phyloP scores from a whole-genome alignment of 2,113 vertebrate species.

The Phylloscopus whistleri region DNA sequence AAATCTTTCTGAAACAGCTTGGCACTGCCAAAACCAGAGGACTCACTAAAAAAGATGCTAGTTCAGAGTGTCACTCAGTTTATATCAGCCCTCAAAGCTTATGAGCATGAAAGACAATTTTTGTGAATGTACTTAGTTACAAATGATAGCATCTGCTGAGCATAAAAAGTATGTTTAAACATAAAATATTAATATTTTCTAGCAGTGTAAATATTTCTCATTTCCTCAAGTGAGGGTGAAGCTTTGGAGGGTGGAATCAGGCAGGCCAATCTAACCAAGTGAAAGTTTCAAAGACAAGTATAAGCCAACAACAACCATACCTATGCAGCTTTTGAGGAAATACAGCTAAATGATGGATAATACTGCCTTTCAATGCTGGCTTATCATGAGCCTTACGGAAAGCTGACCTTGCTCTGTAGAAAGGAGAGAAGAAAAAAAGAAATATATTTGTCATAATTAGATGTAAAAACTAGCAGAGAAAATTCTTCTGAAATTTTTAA shows the following conservation, averaged over 20 bases:
- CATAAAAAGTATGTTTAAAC: neutral
- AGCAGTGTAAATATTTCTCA: neutral
- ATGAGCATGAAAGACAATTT: neutral
- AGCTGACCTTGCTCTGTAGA: neutral
- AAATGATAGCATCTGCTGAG: neutral
- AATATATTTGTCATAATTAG: neutral
- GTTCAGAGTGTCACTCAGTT: neutral
- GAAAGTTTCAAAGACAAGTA: neutral
- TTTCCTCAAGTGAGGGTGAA: neutral
- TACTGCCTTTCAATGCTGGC: neutral
- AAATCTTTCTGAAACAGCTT: neutral
- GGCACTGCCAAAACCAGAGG: neutral
- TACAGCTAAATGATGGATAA: neutral
- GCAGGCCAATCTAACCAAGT: neutral
- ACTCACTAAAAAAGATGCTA: neutral
- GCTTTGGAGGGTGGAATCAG: neutral
- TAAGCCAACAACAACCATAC: neutral
- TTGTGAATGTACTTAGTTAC: neutral
- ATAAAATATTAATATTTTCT: neutral
- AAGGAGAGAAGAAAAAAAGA: neutral
- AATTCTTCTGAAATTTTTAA: neutral
- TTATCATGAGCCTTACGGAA: neutral
- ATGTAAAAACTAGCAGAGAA: neutral
- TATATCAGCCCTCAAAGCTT: neutral
- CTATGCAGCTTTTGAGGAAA: neutral